Conservation (phyloP, 2,888 invertebrate genomes). For the Sericinus montela region DNA sequence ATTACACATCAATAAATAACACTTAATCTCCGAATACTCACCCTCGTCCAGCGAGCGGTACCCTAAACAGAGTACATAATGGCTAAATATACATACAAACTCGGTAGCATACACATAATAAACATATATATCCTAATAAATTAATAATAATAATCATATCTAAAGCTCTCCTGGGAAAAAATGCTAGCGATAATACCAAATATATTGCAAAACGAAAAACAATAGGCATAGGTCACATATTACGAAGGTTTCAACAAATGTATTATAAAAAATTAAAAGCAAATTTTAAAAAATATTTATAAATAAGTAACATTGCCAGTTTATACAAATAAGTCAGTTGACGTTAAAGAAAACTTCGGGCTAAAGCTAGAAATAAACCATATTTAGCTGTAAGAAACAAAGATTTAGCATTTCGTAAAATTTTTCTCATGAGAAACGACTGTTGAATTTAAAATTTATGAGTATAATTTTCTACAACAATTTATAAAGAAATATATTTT, state of each 20-base stretch:
- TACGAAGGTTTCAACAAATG: too few species aligned
- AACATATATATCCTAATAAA: neutral
- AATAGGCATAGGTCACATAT: too few species aligned
- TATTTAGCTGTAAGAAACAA: neutral
- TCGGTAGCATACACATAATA: neutral
- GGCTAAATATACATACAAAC: conserved; percentile 8
- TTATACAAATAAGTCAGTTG: neutral
- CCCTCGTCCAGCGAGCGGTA: conserved; percentile 64
- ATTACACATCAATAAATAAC: conserved; percentile 26
- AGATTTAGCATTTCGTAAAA: too few species aligned
- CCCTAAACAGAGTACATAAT: conserved; percentile 43
- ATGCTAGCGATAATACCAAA: too few species aligned
- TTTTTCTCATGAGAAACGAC: neutral
- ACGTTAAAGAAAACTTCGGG: neutral
- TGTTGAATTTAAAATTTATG: neutral
- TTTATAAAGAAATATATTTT: too few species aligned
- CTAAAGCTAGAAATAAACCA: neutral
- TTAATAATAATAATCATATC: neutral
- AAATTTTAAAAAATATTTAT: too few species aligned
- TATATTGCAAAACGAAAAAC: too few species aligned
- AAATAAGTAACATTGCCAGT: too few species aligned
- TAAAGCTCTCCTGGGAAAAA: too few species aligned
- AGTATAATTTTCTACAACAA: neutral
- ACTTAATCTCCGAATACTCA: conserved; percentile 42
- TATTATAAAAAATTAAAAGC: too few species aligned